phyloP scores from a whole-genome alignment of 2,888 invertebrate genomes.

The Merodon equestris region DNA sequence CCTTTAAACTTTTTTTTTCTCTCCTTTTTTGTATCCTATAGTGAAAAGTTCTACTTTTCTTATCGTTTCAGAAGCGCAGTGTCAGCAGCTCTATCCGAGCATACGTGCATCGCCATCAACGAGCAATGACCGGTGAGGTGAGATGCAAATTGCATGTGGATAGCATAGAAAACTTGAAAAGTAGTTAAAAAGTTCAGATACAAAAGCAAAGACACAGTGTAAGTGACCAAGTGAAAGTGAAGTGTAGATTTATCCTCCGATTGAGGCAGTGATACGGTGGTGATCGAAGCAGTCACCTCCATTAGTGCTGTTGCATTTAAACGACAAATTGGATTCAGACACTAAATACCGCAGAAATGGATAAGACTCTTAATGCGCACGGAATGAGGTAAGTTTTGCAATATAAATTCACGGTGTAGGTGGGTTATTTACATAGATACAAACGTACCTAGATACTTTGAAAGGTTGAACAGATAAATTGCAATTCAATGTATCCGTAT shows the following conservation, averaged over 20 bases:
- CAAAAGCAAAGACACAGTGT: neutral
- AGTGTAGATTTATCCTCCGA: constrained; percentile 30
- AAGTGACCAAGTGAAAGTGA: constrained; percentile 59
- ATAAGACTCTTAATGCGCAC: constrained; percentile 48
- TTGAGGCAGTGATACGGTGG: neutral
- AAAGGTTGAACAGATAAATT: neutral
- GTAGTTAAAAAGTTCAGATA: no score
- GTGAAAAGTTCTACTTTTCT: neutral
- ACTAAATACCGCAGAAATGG: constrained; percentile 38
- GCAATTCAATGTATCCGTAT: no score
- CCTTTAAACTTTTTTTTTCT: constrained; percentile 1
- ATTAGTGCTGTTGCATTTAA: constrained; percentile 29
- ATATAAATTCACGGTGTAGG: no score
- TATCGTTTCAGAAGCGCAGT: constrained; percentile 34
- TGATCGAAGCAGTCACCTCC: constrained; percentile 4
- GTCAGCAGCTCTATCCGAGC: neutral
- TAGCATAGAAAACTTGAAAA: neutral
- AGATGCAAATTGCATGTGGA: constrained; percentile 30
- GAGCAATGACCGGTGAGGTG: constrained; percentile 27
- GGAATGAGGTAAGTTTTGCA: constrained; percentile 57
- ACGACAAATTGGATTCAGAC: constrained; percentile 52
- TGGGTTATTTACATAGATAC: no score
- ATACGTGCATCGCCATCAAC: neutral
- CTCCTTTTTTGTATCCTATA: no score
- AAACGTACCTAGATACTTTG: no score